Base-by-base conservation (phyloP, 37 sponge, comb jelly and placozoan species). In the Mnemiopsis leidyi region DNA sequence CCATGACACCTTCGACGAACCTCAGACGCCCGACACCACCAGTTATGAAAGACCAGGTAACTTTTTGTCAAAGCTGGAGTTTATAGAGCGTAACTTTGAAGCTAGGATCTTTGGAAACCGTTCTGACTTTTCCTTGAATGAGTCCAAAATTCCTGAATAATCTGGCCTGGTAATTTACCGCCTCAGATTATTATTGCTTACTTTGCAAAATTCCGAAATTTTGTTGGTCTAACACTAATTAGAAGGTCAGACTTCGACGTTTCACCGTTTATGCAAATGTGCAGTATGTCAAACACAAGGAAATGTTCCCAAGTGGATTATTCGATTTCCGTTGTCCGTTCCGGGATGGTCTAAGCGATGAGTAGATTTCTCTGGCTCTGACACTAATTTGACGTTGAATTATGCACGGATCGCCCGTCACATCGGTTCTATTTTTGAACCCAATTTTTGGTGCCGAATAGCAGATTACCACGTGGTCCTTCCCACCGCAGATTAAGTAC, bases 41-140 rank as follows among this genome's bases (percentile, higher is more conserved):
- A 85, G 61, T 33, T 85, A 85, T 33, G 90, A 85, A 26, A 1
- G 90, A 26, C 90, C 90, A 85, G 90, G 39, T 85, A 35, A n/a
- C n/a, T n/a, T n/a, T n/a, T n/a, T n/a, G n/a, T n/a, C n/a, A n/a
- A n/a, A n/a, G n/a, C n/a, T n/a, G n/a, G n/a, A n/a, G n/a, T n/a
- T n/a, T n/a, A n/a, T n/a, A n/a, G n/a, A n/a, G n/a, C n/a, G n/a
- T n/a, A n/a, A n/a, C n/a, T n/a, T n/a, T n/a, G n/a, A n/a, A n/a
- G n/a, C n/a, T n/a, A n/a, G n/a, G n/a, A n/a, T n/a, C n/a, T n/a
- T n/a, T n/a, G n/a, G n/a, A n/a, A n/a, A n/a, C n/a, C n/a, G n/a
- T n/a, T n/a, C n/a, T n/a, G n/a, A n/a, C n/a, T n/a, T n/a, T n/a
- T n/a, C n/a, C n/a, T n/a, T n/a, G n/a, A n/a, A n/a, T n/a, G n/a